Evolutionary conservation across 1,140 invertebrate genomes (phyloP).

Genomic region (Macrobrachium nipponense): DNA sequence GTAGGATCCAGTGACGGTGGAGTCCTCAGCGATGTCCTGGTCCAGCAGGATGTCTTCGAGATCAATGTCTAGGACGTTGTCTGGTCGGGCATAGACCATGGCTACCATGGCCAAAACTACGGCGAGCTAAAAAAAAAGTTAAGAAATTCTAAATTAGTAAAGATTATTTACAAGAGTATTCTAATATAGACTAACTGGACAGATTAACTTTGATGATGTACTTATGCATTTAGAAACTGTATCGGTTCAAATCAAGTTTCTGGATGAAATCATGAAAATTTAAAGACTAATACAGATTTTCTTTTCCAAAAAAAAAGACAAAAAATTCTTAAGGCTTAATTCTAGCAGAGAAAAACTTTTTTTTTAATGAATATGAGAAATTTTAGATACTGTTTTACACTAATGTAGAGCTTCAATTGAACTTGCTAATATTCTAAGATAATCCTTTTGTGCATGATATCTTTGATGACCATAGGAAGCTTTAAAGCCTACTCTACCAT

Average conservation of each 20-base stretch:
- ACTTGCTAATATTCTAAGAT: background rate
- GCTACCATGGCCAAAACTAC: slow-evolving; percentile 44
- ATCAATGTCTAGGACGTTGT: slow-evolving; percentile 39
- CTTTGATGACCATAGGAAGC: too few relatives aligned
- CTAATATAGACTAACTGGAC: background rate
- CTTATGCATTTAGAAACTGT: too few relatives aligned
- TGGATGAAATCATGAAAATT: too few relatives aligned
- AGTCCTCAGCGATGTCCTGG: slow-evolving; percentile 55
- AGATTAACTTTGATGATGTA: background rate
- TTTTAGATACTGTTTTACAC: background rate
- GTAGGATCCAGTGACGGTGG: slow-evolving; percentile 55
- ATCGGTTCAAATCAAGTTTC: too few relatives aligned
- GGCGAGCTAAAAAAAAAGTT: background rate
- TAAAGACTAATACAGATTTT: too few relatives aligned
- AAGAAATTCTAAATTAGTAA: background rate
- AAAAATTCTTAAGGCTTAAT: background rate
- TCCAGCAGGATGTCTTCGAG: slow-evolving; percentile 56
- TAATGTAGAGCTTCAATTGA: too few relatives aligned
- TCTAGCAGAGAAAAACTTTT: background rate
- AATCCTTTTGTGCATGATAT: background rate
- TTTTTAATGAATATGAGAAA: background rate
- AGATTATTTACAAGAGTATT: background rate
- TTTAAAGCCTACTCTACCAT: too few relatives aligned
- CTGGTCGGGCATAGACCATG: slow-evolving; percentile 45
- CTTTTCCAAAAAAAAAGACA: background rate